Evolutionary conservation across 2,888 invertebrate genomes (phyloP).

Genomic region (Creontiades dilutus): DNA sequence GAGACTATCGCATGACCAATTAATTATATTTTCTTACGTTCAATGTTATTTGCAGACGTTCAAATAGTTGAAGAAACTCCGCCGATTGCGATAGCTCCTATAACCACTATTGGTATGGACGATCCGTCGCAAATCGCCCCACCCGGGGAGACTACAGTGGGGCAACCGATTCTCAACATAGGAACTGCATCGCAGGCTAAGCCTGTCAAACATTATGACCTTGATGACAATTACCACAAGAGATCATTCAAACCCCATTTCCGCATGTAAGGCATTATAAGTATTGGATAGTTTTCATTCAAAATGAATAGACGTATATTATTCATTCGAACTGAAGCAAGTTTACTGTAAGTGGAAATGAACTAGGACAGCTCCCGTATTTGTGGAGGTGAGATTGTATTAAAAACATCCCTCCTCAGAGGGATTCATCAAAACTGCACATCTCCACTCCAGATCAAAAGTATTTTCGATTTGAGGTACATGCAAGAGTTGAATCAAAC

Average conservation of each 20-base stretch:
- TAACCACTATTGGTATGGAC: conserved; percentile 41
- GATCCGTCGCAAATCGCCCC: background rate
- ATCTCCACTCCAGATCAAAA: too few species aligned
- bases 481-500: too few species aligned
- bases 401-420: too few species aligned
- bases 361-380: too few species aligned
- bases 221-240: conserved; percentile 59
- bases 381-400: too few species aligned
- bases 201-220: conserved; percentile 26
- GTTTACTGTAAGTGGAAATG: too few species aligned
- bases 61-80: conserved; percentile 58
- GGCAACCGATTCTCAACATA: conserved; percentile 62
- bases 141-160: background rate
- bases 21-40: background rate
- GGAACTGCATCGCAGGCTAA: background rate
- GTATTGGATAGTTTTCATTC: too few species aligned
- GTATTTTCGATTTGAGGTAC: too few species aligned
- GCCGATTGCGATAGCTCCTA: conserved; percentile 38
- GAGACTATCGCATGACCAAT: background rate
- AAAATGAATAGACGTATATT: too few species aligned
- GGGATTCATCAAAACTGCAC: too few species aligned
- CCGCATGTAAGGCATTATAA: conserved; percentile 52
- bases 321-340: too few species aligned
- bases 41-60: conserved; percentile 59
- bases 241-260: conserved; percentile 49